These are phyloP conservation scores for Caenorhabditis imperialis DNA, from an alignment of 2,888 invertebrate genomes.

Conservation along the genomic window DNA sequence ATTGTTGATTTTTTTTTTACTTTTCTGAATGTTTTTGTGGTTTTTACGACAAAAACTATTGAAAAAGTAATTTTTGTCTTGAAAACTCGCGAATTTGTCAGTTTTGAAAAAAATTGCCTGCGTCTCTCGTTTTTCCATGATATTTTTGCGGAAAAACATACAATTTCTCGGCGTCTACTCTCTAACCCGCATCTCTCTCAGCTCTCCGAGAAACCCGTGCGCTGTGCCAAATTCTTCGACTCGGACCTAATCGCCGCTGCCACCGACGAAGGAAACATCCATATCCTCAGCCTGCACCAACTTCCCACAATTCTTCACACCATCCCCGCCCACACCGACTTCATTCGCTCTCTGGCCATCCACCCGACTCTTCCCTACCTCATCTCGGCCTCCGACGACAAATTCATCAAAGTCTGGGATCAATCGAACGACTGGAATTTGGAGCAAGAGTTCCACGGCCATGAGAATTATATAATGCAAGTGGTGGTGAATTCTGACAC, in stretches of 20 bases:
- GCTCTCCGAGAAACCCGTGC: conserved; percentile 92
- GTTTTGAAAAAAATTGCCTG: too few species aligned
- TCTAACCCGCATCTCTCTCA: too few species aligned
- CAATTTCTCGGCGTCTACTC: too few species aligned
- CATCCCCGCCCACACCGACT: conserved; percentile 97
- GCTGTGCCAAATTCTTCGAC: conserved; percentile 93
- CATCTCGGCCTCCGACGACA: conserved; percentile 91
- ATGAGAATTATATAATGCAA: conserved; percentile 99
- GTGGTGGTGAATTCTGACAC: conserved; percentile 98
- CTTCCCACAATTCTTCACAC: conserved; percentile 93
- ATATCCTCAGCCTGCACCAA: conserved; percentile 50
- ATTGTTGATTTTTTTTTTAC: too few species aligned
- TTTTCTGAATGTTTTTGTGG: too few species aligned
- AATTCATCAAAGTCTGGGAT: conserved; percentile 97
- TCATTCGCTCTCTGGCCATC: conserved; percentile 90
- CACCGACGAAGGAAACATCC: conserved; percentile 82
- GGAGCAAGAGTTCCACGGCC: conserved; percentile 95
- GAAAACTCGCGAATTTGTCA: too few species aligned
- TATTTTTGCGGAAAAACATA: too few species aligned
- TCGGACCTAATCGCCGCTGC: conserved; percentile 99
- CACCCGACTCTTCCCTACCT: conserved; percentile 97
- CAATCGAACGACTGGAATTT: conserved; percentile 97
- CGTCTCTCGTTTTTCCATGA: too few species aligned
- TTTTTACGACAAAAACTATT: too few species aligned
- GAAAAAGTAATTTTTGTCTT: too few species aligned